phyloP scores from a whole-genome alignment of 2,888 invertebrate genomes.

The Calameuta idolon region DNA sequence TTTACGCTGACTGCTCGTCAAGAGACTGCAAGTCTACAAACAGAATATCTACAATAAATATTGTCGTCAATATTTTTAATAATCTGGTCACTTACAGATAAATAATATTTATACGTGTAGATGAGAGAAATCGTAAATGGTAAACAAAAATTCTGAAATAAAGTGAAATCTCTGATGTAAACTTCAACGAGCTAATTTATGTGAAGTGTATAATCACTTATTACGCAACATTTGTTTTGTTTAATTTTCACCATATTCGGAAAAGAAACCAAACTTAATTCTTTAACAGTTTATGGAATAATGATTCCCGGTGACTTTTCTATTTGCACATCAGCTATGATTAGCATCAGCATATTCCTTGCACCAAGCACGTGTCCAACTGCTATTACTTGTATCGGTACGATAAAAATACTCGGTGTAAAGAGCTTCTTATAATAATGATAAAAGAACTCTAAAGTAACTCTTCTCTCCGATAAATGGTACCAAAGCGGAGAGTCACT shows the following conservation, averaged over 20 bases:
- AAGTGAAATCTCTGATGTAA: background rate
- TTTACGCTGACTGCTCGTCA: background rate
- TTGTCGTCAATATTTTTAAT: background rate
- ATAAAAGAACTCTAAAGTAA: background rate
- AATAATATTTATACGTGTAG: background rate
- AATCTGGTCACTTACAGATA: too few species aligned
- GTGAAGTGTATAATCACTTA: background rate
- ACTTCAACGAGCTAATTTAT: background rate
- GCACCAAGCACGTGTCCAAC: too few species aligned
- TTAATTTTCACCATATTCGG: background rate
- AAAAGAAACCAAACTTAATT: background rate
- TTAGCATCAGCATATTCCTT: too few species aligned
- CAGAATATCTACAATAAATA: background rate
- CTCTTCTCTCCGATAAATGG: background rate
- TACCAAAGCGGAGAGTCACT: background rate
- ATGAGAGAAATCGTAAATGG: background rate
- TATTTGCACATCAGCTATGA: too few species aligned
- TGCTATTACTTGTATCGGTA: background rate
- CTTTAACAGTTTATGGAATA: too few species aligned
- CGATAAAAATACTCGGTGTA: background rate
- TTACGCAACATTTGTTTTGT: background rate
- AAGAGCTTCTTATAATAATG: background rate
- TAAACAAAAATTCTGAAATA: background rate
- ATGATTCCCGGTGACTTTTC: too few species aligned
- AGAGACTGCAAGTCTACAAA: slow-evolving; percentile 21